These are phyloP conservation scores for Cinclus cinclus DNA, from an alignment of 2,113 vertebrate genomes.

Conservation along the genomic window DNA sequence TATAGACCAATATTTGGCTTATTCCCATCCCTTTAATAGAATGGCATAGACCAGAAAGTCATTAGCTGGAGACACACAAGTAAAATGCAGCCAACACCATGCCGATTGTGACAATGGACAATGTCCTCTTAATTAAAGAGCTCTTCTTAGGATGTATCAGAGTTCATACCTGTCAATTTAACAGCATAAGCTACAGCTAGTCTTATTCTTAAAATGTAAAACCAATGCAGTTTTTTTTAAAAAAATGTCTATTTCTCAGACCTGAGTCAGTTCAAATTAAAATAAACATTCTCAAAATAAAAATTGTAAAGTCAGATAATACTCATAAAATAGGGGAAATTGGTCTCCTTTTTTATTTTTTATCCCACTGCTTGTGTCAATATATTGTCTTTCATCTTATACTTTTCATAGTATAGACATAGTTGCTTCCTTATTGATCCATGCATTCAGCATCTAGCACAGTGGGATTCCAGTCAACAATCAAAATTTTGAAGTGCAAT, in stretches of 20 bases:
- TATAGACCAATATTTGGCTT: neutral
- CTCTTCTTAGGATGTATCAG: neutral
- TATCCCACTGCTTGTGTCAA: neutral
- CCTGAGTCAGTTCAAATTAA: neutral
- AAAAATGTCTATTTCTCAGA: neutral
- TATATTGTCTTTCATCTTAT: neutral
- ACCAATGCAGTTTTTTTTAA: neutral
- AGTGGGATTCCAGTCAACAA: neutral
- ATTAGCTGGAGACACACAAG: neutral
- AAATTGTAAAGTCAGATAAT: neutral
- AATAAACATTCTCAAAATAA: neutral
- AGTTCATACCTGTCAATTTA: neutral
- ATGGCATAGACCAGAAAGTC: neutral
- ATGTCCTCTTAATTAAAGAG: neutral
- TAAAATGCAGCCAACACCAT: neutral
- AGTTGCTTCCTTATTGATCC: neutral
- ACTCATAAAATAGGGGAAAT: neutral
- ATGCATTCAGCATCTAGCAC: rapidly evolving
- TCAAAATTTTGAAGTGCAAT: neutral
- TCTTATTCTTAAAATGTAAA: neutral
- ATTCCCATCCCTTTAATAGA: neutral
- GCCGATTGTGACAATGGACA: neutral
- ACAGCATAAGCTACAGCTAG: neutral
- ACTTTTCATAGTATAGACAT: neutral
- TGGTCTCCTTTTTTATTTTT: neutral